Conservation (phyloP, 2,113 vertebrate species). For the Mesitornis unicolor region DNA sequence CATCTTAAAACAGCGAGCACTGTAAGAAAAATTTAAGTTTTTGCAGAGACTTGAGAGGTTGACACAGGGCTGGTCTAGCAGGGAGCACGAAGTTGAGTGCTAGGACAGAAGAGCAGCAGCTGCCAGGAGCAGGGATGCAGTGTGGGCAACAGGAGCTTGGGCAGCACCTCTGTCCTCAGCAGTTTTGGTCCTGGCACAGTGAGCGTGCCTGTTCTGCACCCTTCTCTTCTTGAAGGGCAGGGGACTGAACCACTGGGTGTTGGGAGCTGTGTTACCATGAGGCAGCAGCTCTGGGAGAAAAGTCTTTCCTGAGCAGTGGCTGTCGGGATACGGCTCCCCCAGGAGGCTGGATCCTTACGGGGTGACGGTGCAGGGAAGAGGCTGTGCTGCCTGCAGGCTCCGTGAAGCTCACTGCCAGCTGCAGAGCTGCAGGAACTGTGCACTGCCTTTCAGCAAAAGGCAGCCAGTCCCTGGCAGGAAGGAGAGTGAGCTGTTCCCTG, state of each 20-base stretch:
- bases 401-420: background rate
- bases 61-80: background rate
- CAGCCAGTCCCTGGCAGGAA: background rate
- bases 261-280: background rate
- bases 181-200: background rate
- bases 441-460: background rate
- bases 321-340: accelerated
- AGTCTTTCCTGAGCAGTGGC: background rate
- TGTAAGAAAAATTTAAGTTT: background rate
- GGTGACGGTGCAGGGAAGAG: background rate
- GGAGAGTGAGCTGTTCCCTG: background rate
- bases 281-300: accelerated
- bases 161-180: background rate
- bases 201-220: background rate
- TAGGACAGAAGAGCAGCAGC: background rate
- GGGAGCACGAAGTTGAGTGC: background rate
- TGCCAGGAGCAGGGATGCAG: background rate
- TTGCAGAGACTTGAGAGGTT: background rate
- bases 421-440: background rate
- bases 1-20: background rate
- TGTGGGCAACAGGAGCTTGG: background rate
- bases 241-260: background rate
- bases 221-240: background rate
- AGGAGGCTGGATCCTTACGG: background rate
- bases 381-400: background rate